These are phyloP conservation scores for Pseudochirops corinnae DNA, from an alignment of 2,797 vertebrate genomes.

Conservation along the genomic window DNA sequence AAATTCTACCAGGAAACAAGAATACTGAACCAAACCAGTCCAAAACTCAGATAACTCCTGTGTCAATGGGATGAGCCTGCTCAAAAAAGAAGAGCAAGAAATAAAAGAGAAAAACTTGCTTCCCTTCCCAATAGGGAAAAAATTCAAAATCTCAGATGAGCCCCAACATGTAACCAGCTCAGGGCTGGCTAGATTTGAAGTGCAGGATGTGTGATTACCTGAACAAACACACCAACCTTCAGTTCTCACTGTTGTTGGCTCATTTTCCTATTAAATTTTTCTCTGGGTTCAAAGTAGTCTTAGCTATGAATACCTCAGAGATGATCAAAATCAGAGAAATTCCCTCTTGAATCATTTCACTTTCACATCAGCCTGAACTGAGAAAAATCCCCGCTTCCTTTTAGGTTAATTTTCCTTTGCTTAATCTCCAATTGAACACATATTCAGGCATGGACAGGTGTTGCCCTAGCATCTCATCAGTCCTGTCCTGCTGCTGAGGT, in stretches of 20 bases:
- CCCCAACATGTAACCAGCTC: background rate
- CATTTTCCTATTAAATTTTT: background rate
- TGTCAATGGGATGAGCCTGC: background rate
- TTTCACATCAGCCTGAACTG: background rate
- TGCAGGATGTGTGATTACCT: background rate
- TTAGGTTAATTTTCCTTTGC: background rate
- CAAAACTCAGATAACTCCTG: background rate
- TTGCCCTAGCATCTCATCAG: background rate
- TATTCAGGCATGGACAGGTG: background rate
- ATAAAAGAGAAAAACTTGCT: background rate
- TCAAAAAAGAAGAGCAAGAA: background rate
- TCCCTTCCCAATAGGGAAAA: background rate
- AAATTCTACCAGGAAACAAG: background rate
- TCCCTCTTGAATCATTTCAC: background rate
- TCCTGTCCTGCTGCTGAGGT: background rate
- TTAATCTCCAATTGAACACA: background rate
- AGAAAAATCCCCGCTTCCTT: background rate
- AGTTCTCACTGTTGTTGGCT: background rate
- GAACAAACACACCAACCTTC: background rate
- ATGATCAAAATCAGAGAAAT: background rate
- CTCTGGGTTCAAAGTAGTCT: background rate
- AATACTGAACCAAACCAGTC: background rate
- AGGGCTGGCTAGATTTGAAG: background rate
- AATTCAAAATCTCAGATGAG: background rate
- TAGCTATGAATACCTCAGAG: background rate